Conservation (phyloP, 2,797 vertebrate species). For the Spinibarbus caldwelli region DNA sequence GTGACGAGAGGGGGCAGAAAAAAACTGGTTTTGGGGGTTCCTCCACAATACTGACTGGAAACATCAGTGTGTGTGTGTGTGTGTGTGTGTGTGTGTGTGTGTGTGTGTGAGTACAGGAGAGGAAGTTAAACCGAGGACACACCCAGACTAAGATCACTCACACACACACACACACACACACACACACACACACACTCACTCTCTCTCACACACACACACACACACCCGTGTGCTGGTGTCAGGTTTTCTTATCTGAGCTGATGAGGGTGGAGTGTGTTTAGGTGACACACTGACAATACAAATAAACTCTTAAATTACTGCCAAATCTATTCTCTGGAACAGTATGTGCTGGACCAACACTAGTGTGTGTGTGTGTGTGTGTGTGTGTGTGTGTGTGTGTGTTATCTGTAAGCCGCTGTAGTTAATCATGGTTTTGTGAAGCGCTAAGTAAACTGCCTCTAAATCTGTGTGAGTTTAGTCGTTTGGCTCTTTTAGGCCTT, state of each 20-base stretch:
- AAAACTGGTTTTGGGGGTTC: conserved; percentile 36
- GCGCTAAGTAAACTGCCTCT: background rate
- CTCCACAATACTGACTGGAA: background rate
- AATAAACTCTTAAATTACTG: background rate
- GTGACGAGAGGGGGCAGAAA: conserved; percentile 22
- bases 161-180: conserved; percentile 2
- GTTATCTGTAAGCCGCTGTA: background rate
- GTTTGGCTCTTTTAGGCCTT: background rate
- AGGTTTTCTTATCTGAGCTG: background rate
- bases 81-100: conserved; percentile 20
- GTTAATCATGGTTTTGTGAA: background rate
- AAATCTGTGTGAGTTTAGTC: background rate
- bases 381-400: background rate
- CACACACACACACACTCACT: conserved; percentile 4
- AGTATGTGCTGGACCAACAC: background rate
- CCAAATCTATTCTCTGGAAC: background rate
- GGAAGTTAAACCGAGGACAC: background rate
- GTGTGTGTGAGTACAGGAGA: conserved; percentile 20
- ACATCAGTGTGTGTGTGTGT: background rate
- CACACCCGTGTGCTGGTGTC: background rate
- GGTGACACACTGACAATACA: background rate
- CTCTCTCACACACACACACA: background rate
- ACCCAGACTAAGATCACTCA: background rate
- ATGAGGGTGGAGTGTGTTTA: background rate
- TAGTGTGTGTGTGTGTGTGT: background rate